Percentiles rank a stretch among this genome's conserved stretches.
Evolutionary conservation across 2,113 vertebrate species (phyloP).

Genomic region (Erinaceus europaeus): DNA sequence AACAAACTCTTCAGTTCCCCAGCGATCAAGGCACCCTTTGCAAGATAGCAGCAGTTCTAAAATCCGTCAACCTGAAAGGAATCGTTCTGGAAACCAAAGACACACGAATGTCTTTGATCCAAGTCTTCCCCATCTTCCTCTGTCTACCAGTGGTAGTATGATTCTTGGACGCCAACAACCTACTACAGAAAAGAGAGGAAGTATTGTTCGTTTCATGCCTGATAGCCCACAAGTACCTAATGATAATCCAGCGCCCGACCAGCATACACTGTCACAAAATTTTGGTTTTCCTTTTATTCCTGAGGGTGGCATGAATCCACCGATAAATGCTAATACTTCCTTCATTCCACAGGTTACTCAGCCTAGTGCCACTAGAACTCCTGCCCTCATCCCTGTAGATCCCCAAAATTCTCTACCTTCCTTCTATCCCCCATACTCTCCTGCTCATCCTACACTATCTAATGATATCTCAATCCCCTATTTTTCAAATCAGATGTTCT

Average conservation of each 20-base stretch:
- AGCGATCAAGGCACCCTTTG: constrained; percentile 90
- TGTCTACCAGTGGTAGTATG: constrained; percentile 88
- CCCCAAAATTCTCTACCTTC: constrained; percentile 95
- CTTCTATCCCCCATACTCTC: constrained; percentile 96
- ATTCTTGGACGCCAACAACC: constrained; percentile 92
- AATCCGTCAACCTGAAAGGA: constrained; percentile 90
- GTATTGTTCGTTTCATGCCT: constrained; percentile 95
- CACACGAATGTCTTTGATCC: constrained; percentile 92
- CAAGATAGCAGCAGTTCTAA: constrained; percentile 88
- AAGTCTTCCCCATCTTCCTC: constrained; percentile 89
- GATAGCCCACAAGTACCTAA: constrained; percentile 91
- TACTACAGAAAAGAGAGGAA: constrained; percentile 89
- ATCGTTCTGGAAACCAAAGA: constrained; percentile 90
- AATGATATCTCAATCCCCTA: constrained; percentile 97
- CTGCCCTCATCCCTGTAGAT: constrained; percentile 95
- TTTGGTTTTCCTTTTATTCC: constrained; percentile 97
- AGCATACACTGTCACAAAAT: constrained; percentile 93
- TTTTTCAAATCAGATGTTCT: constrained; percentile 98
- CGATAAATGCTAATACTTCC: constrained; percentile 93
- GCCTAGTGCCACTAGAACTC: constrained; percentile 89
- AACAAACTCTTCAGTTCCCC: constrained; percentile 86
- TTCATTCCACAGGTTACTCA: constrained; percentile 97
- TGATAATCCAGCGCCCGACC: constrained; percentile 90
- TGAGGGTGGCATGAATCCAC: constrained; percentile 94
- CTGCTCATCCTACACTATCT: constrained; percentile 95